A percentile compares a stretch with the other conserved stretches of the same genome.
Conservation (phyloP, 2,113 vertebrate genomes). For the Crotalus viridis region DNA sequence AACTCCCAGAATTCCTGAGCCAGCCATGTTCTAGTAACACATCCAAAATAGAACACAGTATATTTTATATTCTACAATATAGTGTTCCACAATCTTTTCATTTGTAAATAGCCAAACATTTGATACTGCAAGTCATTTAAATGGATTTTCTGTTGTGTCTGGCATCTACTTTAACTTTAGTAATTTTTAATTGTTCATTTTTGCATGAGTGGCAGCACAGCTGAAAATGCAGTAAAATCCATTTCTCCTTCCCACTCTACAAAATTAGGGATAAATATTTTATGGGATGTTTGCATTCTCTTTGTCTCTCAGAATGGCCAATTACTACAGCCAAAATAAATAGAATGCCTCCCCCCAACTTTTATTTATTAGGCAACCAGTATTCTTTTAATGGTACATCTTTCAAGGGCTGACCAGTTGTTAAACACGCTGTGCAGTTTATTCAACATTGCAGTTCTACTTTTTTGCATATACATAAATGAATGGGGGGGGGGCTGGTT, state of each 20-base stretch:
- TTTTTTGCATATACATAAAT: not conserved
- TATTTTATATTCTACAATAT: conserved; percentile 29
- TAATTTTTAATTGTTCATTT: not conserved
- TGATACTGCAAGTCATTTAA: not conserved
- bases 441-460: not conserved
- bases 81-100: not conserved
- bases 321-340: not conserved
- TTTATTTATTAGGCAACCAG: conserved; percentile 27
- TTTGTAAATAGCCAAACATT: not conserved
- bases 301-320: not conserved
- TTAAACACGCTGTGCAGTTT: not conserved
- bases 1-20: too few species aligned
- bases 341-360: not conserved
- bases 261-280: not conserved
- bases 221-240: not conserved
- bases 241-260: not conserved
- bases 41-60: not conserved
- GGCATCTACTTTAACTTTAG: not conserved
- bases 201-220: not conserved
- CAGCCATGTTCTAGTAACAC: not conserved
- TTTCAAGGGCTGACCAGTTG: not conserved
- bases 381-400: conserved; percentile 36
- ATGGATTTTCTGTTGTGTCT: not conserved
- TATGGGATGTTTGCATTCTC: conserved; percentile 19
- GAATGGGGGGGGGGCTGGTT: not conserved